These are phyloP conservation scores for Thalassophryne amazonica DNA, from an alignment of 2,797 vertebrate genomes.

Conservation along the genomic window DNA sequence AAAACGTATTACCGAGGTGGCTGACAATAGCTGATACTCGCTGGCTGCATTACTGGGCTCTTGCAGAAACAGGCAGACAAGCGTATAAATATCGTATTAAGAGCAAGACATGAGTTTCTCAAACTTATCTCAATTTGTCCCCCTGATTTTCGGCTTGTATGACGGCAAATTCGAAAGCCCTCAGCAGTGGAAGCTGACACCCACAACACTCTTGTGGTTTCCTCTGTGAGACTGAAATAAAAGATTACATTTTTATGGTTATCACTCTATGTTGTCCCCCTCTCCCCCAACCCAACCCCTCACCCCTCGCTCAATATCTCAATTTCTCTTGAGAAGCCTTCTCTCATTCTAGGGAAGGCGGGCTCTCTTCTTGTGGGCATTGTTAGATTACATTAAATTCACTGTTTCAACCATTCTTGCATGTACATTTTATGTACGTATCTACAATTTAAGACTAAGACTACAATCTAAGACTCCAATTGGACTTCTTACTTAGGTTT, in stretches of 20 bases:
- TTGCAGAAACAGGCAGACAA: slow-evolving; percentile 12
- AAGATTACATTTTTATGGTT: neutral
- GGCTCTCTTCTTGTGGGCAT: no score
- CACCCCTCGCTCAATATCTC: no score
- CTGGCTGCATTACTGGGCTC: slow-evolving; percentile 17
- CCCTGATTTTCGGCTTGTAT: slow-evolving; percentile 11
- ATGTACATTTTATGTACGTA: no score
- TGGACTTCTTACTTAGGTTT: no score
- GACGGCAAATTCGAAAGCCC: slow-evolving; percentile 14
- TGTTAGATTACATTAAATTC: no score
- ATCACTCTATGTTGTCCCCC: neutral
- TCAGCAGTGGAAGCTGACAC: slow-evolving; percentile 6
- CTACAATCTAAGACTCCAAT: no score
- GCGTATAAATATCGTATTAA: slow-evolving; percentile 23
- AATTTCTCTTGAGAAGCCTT: no score
- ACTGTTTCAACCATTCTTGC: no score
- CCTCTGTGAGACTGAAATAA: neutral
- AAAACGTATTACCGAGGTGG: neutral
- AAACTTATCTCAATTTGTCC: slow-evolving; percentile 13
- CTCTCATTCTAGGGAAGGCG: no score
- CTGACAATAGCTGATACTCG: slow-evolving; percentile 12
- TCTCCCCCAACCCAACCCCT: neutral
- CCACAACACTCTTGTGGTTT: neutral
- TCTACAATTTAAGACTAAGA: no score
- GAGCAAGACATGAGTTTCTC: slow-evolving; percentile 12